Evolutionary conservation across 2,888 invertebrate species (phyloP).

Genomic region (Cenopis cana): DNA sequence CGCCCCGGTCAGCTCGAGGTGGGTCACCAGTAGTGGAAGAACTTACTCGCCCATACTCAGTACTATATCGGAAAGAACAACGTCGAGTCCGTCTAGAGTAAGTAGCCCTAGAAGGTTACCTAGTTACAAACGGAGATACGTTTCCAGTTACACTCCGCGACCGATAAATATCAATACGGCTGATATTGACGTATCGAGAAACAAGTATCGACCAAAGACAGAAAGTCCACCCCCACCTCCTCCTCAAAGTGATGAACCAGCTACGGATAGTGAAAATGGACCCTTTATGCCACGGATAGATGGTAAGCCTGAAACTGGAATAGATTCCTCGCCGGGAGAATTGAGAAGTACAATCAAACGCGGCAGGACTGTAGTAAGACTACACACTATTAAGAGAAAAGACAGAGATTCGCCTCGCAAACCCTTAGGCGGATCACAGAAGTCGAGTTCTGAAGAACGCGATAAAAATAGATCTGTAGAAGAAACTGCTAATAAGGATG

Average conservation of each 20-base stretch:
- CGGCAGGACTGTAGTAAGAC: slow-evolving; percentile 89
- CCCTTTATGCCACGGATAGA: slow-evolving; percentile 79
- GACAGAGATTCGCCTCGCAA: slow-evolving; percentile 80
- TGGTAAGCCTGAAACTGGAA: slow-evolving; percentile 75
- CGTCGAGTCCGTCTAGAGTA: slow-evolving; percentile 72
- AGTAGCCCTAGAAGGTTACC: slow-evolving; percentile 76
- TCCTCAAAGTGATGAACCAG: slow-evolving; percentile 56
- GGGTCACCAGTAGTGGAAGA: slow-evolving; percentile 69
- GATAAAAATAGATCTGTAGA: slow-evolving; percentile 35
- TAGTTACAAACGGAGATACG: slow-evolving; percentile 79
- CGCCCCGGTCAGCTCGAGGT: slow-evolving; percentile 70
- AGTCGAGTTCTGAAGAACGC: not conserved
- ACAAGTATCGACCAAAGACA: slow-evolving; percentile 82
- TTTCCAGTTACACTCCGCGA: slow-evolving; percentile 78
- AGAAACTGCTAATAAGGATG: slow-evolving; percentile 42
- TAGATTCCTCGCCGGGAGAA: slow-evolving; percentile 72
- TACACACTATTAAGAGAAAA: slow-evolving; percentile 87
- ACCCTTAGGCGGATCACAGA: slow-evolving; percentile 53
- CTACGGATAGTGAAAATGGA: slow-evolving; percentile 66
- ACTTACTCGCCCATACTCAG: slow-evolving; percentile 90
- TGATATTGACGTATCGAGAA: slow-evolving; percentile 92
- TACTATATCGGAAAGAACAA: slow-evolving; percentile 86
- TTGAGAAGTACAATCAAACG: slow-evolving; percentile 87
- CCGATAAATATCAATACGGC: slow-evolving; percentile 93
- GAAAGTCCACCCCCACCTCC: slow-evolving; percentile 51